Conservation (phyloP, 2,113 vertebrate species). For the Pituophis catenifer region DNA sequence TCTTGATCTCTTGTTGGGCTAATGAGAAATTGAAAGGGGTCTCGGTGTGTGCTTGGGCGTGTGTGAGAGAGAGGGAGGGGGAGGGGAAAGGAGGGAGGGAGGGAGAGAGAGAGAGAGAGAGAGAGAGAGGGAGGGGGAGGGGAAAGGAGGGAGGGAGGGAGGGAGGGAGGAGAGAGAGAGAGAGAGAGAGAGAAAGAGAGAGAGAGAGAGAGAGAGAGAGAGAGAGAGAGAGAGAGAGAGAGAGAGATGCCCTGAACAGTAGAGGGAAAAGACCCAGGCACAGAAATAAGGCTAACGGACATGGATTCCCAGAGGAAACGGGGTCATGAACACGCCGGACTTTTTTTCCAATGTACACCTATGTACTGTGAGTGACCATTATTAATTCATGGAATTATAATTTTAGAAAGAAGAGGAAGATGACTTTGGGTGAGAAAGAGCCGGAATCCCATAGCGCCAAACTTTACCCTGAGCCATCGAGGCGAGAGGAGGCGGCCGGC, state of each 20-base stretch:
- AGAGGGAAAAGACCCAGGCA: neutral
- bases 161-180: fast-evolving
- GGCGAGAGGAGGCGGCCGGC: neutral
- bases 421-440: neutral
- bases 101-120: too few relatives aligned
- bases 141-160: too few relatives aligned
- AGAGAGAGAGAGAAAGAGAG: too few relatives aligned
- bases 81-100: fast-evolving
- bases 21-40: conserved; percentile 23
- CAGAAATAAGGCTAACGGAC: neutral
- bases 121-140: neutral
- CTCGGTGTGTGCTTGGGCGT: neutral
- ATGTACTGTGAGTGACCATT: neutral
- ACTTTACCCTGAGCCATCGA: neutral
- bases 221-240: neutral
- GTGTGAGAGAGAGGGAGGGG: neutral
- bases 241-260: neutral
- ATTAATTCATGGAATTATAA: neutral
- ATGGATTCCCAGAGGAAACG: neutral
- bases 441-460: neutral
- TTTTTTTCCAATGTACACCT: too few relatives aligned
- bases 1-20: conserved; percentile 43
- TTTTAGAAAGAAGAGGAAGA: neutral
- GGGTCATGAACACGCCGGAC: neutral
- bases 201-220: too few relatives aligned